Evolutionary conservation across 2,888 invertebrate species (phyloP), one percentile per base, ranked within the genome.

Genomic region (Orthosia cruda): DNA sequence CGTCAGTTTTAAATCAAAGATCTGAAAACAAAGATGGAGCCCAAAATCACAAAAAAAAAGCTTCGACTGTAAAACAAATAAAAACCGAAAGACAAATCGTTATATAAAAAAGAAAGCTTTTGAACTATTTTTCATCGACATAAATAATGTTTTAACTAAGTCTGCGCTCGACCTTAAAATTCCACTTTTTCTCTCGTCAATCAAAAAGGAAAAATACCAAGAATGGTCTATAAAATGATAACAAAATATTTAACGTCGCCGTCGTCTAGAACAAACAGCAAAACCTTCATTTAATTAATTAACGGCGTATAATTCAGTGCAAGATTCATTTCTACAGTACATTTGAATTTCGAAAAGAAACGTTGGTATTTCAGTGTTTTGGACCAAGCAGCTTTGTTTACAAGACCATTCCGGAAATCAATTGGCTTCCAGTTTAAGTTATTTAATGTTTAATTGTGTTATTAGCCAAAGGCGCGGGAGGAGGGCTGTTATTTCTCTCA

Each of bases 341-440:
- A 65, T 84, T 85, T 77, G 59, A 70, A 86, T 80, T 85, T 77
- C 26, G n/a, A 50, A 79, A 82, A 76, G 83, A 77, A 86, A 74
- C 62, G 66, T 45, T 57, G 13, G 26, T 63, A 52, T 54, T 49
- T 26, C 61, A 45, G 52, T 69, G 55, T 79, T 87, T 76, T 59
- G 54, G 20, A 65, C 49, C 13, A 71, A 66, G 49, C n/a, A 66
- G 47, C 32, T 62, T 47, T 86, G 84, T 83, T 86, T 74, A 85
- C 79, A 75, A 3, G 20, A 77, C 64, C 77, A 78, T 86, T 86
- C 70, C 5, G 67, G 61, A 54, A 86, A 87, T 85, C 86, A 87
- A 87, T 87, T 87, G 80, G 74, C 73, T 81, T 77, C 50, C 74
- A 70, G 72, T 77, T 74, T 66, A 75, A 77, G 62, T 86, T 76